phyloP scores from a whole-genome alignment of 2,797 vertebrate species.

The Dryobates pubescens region DNA sequence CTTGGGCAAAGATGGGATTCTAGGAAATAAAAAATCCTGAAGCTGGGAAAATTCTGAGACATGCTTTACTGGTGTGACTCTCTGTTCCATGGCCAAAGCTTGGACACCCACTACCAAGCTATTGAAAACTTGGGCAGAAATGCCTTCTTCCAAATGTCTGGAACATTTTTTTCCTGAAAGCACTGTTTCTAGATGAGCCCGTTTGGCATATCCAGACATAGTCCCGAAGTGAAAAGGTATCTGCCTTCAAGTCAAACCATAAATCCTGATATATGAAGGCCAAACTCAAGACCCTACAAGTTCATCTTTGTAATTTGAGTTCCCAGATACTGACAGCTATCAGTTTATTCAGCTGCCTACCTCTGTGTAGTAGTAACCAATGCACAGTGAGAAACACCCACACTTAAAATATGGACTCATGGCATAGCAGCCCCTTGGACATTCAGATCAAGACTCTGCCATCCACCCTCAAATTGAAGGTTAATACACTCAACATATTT shows the following conservation, averaged over 20 bases:
- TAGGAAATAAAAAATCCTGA: neutral
- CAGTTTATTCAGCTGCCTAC: neutral
- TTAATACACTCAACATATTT: neutral
- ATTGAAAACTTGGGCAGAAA: neutral
- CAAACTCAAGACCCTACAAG: neutral
- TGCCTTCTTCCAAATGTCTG: neutral
- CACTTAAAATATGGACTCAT: neutral
- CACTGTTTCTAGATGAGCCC: neutral
- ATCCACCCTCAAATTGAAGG: fast-evolving
- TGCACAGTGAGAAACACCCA: fast-evolving
- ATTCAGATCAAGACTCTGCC: neutral
- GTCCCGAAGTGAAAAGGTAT: slow-evolving; percentile 4
- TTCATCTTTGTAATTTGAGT: neutral
- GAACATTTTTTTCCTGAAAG: slow-evolving; percentile 28
- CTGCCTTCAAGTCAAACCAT: neutral
- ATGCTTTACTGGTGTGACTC: neutral
- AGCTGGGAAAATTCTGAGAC: neutral
- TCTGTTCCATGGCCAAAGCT: neutral
- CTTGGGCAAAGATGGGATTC: neutral
- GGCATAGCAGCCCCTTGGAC: neutral
- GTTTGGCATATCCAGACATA: neutral
- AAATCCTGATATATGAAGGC: neutral
- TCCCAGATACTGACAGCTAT: neutral
- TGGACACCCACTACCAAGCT: neutral
- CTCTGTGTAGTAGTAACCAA: neutral